These are phyloP conservation scores for Daphoenositta chrysoptera DNA, from an alignment of 2,113 vertebrate genomes.

Conservation along the genomic window DNA sequence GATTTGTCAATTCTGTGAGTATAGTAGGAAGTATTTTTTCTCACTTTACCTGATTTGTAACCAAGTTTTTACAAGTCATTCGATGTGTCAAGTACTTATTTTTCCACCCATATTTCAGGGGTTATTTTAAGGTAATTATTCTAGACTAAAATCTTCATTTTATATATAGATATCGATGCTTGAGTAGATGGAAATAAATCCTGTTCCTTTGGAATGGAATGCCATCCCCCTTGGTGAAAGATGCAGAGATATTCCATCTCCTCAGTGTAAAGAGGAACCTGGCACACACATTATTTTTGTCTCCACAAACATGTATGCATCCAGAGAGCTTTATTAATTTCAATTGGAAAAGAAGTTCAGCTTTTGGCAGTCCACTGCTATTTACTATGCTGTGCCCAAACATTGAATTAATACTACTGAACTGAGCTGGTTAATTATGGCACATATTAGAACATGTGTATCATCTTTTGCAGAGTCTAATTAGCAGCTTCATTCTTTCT, in stretches of 20 bases:
- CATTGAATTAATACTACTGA: background rate
- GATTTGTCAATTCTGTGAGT: background rate
- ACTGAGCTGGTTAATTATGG: background rate
- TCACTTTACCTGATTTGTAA: background rate
- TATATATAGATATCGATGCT: background rate
- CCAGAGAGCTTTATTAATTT: background rate
- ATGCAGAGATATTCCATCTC: background rate
- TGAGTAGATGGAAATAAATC: background rate
- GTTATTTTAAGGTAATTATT: background rate
- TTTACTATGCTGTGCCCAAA: background rate
- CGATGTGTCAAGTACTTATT: background rate
- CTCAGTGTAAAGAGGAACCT: background rate
- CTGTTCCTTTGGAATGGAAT: background rate
- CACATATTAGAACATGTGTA: background rate
- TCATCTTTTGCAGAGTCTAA: background rate
- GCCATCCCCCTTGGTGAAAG: background rate
- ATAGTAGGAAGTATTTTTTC: background rate
- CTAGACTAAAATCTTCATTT: background rate
- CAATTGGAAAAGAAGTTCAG: background rate
- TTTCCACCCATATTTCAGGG: background rate
- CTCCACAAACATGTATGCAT: background rate
- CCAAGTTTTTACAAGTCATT: background rate
- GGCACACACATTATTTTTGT: background rate
- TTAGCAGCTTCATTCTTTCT: background rate
- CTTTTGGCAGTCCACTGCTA: background rate